phyloP scores from a whole-genome alignment of 2,888 invertebrate species.

The Phengaris arion region DNA sequence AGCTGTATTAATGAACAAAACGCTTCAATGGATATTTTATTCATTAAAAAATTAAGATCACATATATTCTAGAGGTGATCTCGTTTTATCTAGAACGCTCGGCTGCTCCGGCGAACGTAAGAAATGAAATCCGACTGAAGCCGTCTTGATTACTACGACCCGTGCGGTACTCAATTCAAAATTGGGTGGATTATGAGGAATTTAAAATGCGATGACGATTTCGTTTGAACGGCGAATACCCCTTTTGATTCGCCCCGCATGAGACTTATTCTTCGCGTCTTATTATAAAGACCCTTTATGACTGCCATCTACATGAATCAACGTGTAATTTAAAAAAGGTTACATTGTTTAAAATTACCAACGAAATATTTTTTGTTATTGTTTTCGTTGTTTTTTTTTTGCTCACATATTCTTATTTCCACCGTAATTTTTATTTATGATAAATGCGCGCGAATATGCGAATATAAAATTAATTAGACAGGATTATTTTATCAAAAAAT shows the following conservation, averaged over 20 bases:
- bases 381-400: no score
- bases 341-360: neutral
- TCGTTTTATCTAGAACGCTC: conserved; percentile 47
- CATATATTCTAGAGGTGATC: conserved; percentile 41
- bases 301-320: neutral
- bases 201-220: conserved; percentile 77
- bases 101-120: conserved; percentile 57
- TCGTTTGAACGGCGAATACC: conserved; percentile 71
- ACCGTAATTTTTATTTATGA: no score
- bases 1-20: conserved; percentile 42
- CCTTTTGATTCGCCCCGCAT: conserved; percentile 51
- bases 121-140: conserved; percentile 72
- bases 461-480: no score
- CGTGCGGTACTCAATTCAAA: conserved; percentile 67
- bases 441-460: no score
- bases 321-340: conserved; percentile 10
- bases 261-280: conserved; percentile 37
- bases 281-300: conserved; percentile 28
- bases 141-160: conserved; percentile 74
- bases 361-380: neutral
- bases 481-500: no score
- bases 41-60: conserved; percentile 38
- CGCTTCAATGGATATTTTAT: conserved; percentile 42
- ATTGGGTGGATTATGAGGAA: conserved; percentile 79
- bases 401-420: no score